Conservation (phyloP, 2,797 vertebrate species). For the Synanceia verrucosa region DNA sequence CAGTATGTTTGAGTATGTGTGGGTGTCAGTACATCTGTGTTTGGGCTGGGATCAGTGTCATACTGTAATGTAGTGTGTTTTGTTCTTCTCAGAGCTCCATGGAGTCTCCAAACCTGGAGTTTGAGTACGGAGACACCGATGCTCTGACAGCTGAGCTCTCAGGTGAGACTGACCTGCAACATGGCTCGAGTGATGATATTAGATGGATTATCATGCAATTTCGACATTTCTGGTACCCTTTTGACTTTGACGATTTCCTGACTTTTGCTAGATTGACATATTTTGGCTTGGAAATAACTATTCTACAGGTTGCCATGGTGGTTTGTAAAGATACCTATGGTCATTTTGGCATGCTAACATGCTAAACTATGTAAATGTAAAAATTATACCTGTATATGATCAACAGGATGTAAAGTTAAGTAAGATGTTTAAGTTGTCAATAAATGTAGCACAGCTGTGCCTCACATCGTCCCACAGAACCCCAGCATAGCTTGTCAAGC, state of each 20-base stretch:
- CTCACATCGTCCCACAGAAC: neutral
- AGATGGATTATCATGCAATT: neutral
- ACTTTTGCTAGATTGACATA: neutral
- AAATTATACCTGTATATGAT: neutral
- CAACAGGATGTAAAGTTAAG: too few species aligned
- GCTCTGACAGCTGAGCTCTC: constrained; percentile 86
- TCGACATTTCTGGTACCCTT: neutral
- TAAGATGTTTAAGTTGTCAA: too few species aligned
- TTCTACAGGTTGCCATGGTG: too few species aligned
- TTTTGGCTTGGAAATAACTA: too few species aligned
- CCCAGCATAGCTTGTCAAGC: neutral
- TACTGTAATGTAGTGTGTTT: neutral
- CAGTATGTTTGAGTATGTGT: constrained; percentile 40
- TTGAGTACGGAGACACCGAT: constrained; percentile 92
- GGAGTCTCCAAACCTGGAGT: constrained; percentile 95
- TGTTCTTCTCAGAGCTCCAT: constrained; percentile 86
- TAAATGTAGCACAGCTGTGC: too few species aligned
- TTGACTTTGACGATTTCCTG: neutral
- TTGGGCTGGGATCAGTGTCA: neutral
- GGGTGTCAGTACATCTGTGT: constrained; percentile 35
- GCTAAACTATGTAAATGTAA: neutral
- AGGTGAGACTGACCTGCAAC: constrained; percentile 76
- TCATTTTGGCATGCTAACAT: neutral
- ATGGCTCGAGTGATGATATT: neutral
- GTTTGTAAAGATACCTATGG: too few species aligned